Conservation (phyloP, 2,888 invertebrate genomes). For the Camptogramma bilineatum region DNA sequence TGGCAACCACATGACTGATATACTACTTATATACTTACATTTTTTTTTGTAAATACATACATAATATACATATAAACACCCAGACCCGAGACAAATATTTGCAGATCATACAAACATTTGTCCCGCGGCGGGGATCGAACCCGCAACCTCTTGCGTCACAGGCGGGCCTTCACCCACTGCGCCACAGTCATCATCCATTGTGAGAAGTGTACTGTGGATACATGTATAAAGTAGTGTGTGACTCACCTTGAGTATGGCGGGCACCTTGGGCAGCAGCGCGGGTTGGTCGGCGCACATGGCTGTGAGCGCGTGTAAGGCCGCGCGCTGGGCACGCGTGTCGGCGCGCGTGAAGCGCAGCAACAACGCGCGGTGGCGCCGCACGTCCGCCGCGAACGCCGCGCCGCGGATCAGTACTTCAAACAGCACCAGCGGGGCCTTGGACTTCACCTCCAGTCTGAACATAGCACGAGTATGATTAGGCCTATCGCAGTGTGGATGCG, state of each 20-base stretch:
- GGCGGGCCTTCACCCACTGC: no score
- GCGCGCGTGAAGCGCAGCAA: slow-evolving; percentile 92
- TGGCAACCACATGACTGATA: no score
- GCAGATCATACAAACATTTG: no score
- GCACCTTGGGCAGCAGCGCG: slow-evolving; percentile 93
- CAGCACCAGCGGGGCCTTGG: slow-evolving; percentile 96
- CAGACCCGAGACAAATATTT: no score
- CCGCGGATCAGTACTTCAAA: slow-evolving; percentile 95
- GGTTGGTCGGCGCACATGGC: slow-evolving; percentile 94
- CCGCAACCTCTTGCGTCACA: no score
- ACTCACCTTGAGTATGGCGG: slow-evolving; percentile 91
- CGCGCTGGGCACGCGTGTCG: slow-evolving; percentile 94
- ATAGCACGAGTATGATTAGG: neutral
- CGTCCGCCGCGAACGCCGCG: slow-evolving; percentile 87
- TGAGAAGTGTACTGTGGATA: neutral
- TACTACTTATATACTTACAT: no score
- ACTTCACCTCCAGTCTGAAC: slow-evolving; percentile 93
- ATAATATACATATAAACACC: no score
- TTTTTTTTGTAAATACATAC: no score
- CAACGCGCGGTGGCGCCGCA: slow-evolving; percentile 91
- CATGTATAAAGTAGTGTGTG: neutral
- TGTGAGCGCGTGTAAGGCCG: slow-evolving; percentile 97
- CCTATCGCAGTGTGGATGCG: neutral
- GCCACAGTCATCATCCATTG: no score
- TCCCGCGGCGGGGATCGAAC: no score